A percentile compares a stretch with the other conserved stretches of the same genome.
Conservation (phyloP, 2,113 vertebrate species). For the Montifringilla adamsi region DNA sequence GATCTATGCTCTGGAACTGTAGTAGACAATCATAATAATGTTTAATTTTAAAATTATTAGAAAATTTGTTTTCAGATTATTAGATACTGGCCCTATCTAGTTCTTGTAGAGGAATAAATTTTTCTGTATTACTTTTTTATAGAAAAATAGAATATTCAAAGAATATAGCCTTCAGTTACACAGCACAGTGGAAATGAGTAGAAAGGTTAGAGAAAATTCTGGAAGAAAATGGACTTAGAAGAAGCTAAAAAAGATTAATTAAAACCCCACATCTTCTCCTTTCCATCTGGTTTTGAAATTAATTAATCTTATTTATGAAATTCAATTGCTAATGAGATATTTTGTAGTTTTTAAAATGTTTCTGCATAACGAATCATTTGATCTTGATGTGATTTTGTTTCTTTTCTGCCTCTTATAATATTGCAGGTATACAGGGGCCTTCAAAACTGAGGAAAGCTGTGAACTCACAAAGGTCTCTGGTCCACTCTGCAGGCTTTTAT, state of each 20-base stretch:
- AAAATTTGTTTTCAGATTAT: background rate
- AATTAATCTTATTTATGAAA: background rate
- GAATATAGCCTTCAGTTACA: background rate
- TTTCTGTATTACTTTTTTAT: background rate
- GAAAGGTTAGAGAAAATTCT: background rate
- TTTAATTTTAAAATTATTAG: background rate
- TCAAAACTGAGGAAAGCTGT: background rate
- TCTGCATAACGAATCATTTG: background rate
- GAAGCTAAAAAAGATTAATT: background rate
- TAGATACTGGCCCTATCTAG: background rate
- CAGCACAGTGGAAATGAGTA: background rate
- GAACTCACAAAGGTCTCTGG: background rate
- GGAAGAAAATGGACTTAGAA: background rate
- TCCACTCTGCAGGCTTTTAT: background rate
- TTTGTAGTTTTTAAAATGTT: background rate
- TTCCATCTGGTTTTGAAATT: background rate
- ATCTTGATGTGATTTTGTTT: background rate
- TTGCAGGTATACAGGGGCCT: conserved; percentile 16
- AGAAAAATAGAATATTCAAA: background rate
- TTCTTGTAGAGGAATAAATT: background rate
- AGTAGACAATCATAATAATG: background rate
- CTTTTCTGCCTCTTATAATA: background rate
- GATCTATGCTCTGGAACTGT: background rate
- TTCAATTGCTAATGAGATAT: background rate
- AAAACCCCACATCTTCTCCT: background rate